Percentiles rank a stretch among this genome's conserved stretches.
Evolutionary conservation across 2,113 vertebrate genomes (phyloP).

Genomic region (Otus sunia): DNA sequence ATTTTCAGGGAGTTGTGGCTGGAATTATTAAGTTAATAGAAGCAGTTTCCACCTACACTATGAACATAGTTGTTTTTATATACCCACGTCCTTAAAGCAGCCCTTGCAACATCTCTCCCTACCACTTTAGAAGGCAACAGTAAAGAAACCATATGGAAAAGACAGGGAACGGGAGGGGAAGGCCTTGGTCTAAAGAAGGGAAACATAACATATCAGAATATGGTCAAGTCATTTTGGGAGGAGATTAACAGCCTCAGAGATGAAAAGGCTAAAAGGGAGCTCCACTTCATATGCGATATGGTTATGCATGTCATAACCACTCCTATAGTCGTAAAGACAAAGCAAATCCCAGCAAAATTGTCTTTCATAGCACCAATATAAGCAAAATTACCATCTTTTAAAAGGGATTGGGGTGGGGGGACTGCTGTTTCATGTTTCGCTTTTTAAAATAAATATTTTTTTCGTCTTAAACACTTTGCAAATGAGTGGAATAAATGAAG

Average conservation of each 20-base stretch:
- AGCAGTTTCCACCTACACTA: slow-evolving; percentile 4
- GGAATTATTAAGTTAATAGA: slow-evolving; percentile 32
- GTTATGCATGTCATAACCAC: not conserved
- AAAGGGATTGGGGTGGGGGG: rapidly evolving
- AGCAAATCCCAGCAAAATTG: not conserved
- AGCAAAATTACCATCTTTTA: not conserved
- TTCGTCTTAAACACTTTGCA: not conserved
- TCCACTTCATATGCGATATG: rapidly evolving
- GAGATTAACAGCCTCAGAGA: not conserved
- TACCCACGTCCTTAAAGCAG: not conserved
- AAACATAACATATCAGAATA: not conserved
- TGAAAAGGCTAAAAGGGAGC: not conserved
- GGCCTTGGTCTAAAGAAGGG: not conserved
- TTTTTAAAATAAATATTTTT: not conserved
- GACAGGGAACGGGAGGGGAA: rapidly evolving
- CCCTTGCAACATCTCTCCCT: not conserved
- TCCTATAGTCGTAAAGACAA: not conserved
- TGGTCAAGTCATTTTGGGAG: not conserved
- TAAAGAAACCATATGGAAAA: not conserved
- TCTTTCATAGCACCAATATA: not conserved
- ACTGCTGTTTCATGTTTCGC: not conserved
- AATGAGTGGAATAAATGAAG: not conserved
- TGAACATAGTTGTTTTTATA: not conserved
- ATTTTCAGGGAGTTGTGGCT: not conserved
- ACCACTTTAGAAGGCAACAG: not conserved